Conservation (phyloP, 2,888 invertebrate species). For the Cantharis lateralis region DNA sequence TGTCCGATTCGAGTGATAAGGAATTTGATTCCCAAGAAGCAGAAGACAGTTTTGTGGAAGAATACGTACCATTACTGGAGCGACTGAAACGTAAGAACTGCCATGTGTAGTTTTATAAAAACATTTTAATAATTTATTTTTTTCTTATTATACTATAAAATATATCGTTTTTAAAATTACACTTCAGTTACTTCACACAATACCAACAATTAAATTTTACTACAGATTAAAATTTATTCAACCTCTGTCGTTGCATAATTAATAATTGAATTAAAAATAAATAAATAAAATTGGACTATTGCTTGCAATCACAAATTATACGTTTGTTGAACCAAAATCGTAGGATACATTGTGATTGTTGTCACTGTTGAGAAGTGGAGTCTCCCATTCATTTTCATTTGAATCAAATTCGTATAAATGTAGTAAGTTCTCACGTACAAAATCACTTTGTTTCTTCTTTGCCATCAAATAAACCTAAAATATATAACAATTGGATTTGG, state of each 20-base stretch:
- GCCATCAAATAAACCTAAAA: conserved; percentile 60
- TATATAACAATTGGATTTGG: neutral
- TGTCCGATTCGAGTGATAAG: conserved; percentile 31
- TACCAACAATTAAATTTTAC: neutral
- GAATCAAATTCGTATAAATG: conserved; percentile 71
- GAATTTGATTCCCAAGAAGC: conserved; percentile 13
- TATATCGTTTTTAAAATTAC: neutral
- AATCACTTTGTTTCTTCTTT: conserved; percentile 60
- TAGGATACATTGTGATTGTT: conserved; percentile 32
- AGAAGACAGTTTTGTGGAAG: conserved; percentile 36
- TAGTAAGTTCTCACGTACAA: conserved; percentile 66
- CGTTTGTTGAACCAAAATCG: conserved; percentile 4
- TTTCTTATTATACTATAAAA: neutral
- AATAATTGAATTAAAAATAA: neutral
- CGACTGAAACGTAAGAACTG: conserved; percentile 39
- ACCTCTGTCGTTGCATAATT: neutral
- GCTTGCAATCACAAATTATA: neutral
- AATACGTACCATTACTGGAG: conserved; percentile 42
- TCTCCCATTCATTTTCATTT: conserved; percentile 73
- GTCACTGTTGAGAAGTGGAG: conserved; percentile 57
- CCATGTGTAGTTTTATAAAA: neutral
- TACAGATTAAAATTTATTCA: neutral
- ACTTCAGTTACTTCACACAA: neutral
- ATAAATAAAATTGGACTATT: neutral
- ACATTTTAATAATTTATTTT: conserved; percentile 1